Conservation (phyloP, 2,797 vertebrate genomes). For the Sebastes oblongus region DNA sequence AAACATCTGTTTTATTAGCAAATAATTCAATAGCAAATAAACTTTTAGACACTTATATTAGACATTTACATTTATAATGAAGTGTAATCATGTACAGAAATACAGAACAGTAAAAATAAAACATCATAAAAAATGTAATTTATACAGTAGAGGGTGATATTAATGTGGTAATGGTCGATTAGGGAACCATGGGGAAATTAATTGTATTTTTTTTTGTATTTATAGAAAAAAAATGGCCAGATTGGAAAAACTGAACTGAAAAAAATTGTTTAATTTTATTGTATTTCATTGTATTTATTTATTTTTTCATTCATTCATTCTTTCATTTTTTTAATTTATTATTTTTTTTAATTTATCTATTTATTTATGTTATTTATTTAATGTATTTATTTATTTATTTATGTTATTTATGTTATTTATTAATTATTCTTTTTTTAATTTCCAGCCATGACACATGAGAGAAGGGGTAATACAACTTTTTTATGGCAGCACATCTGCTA, state of each 20-base stretch:
- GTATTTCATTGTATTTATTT: too few relatives aligned
- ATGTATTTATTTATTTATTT: background rate
- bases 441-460: background rate
- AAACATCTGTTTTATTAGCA: background rate
- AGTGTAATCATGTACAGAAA: background rate
- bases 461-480: too few relatives aligned
- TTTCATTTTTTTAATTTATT: too few relatives aligned
- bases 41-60: background rate
- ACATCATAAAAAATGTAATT: background rate
- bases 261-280: background rate
- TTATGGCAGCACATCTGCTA: too few relatives aligned
- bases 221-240: background rate
- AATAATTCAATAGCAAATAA: background rate
- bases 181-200: background rate
- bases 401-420: background rate
- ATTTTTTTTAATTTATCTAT: too few relatives aligned
- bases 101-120: background rate
- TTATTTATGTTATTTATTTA: too few relatives aligned
- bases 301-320: too few relatives aligned
- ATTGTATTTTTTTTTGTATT: background rate
- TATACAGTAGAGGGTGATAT: slow-evolving; percentile 9
- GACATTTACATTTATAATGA: background rate
- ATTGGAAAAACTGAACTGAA: background rate
- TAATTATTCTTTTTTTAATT: background rate
- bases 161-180: background rate